Evolutionary conservation across 2,113 vertebrate species (phyloP).

Genomic region (Platysteira castanea): DNA sequence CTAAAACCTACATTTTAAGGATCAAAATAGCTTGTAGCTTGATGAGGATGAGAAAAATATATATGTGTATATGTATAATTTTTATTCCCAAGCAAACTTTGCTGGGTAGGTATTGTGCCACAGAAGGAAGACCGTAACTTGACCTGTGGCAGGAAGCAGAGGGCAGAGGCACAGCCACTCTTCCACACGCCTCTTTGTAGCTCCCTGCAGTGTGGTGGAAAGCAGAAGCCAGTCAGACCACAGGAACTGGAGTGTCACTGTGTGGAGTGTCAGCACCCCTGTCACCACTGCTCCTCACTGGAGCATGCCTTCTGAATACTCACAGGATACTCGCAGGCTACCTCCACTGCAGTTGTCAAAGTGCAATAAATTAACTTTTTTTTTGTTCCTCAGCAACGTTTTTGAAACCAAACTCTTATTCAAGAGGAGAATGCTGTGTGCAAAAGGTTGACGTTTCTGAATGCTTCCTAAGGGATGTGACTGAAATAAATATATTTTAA

Average conservation of each 20-base stretch:
- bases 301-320: background rate
- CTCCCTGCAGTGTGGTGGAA: background rate
- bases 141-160: background rate
- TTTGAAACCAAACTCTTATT: background rate
- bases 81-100: background rate
- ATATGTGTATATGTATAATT: fast-evolving
- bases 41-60: background rate
- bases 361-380: background rate
- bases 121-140: background rate
- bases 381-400: background rate
- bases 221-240: background rate
- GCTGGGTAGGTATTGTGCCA: background rate
- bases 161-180: background rate
- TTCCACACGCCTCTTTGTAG: fast-evolving
- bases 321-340: background rate
- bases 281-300: background rate
- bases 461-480: background rate
- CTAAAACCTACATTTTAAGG: background rate
- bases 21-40: background rate
- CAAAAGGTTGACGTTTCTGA: background rate
- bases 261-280: fast-evolving
- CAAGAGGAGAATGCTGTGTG: background rate
- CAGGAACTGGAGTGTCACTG: fast-evolving
- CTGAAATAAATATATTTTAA: background rate
- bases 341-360: background rate